Conservation (phyloP, 2,113 vertebrate species). For the Phyllostomus hastatus region DNA sequence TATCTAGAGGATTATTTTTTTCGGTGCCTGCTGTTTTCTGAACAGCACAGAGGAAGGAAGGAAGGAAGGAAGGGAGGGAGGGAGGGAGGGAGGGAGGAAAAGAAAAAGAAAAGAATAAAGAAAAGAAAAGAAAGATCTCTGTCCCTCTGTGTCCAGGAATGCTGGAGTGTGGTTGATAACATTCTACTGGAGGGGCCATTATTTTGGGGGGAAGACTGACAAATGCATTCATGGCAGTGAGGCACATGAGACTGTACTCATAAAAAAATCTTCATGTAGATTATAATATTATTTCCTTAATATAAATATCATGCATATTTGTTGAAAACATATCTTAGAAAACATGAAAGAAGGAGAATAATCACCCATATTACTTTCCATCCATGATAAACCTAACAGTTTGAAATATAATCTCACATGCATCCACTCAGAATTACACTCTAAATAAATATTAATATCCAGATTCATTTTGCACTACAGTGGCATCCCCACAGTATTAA, state of each 20-base stretch:
- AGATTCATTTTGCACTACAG: neutral
- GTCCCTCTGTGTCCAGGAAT: neutral
- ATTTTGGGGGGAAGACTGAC: neutral
- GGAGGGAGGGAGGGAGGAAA: too few relatives aligned
- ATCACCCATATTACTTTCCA: neutral
- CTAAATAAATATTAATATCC: neutral
- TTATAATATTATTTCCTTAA: neutral
- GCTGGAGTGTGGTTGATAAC: neutral
- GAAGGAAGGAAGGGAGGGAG: too few relatives aligned
- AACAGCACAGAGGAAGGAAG: neutral
- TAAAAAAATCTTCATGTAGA: rapidly evolving
- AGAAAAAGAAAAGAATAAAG: too few relatives aligned
- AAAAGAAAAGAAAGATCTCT: neutral
- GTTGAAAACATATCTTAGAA: neutral
- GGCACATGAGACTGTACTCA: too few relatives aligned
- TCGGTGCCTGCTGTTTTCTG: conserved; percentile 38
- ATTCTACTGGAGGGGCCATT: neutral
- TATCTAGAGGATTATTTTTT: conserved; percentile 45
- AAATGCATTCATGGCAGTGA: rapidly evolving
- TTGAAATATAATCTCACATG: neutral
- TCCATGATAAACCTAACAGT: neutral
- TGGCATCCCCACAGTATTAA: neutral
- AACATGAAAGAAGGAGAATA: neutral
- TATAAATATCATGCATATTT: neutral
- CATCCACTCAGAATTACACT: neutral